Base-by-base conservation (phyloP, 2,888 invertebrate genomes). In the Pocota personata region DNA sequence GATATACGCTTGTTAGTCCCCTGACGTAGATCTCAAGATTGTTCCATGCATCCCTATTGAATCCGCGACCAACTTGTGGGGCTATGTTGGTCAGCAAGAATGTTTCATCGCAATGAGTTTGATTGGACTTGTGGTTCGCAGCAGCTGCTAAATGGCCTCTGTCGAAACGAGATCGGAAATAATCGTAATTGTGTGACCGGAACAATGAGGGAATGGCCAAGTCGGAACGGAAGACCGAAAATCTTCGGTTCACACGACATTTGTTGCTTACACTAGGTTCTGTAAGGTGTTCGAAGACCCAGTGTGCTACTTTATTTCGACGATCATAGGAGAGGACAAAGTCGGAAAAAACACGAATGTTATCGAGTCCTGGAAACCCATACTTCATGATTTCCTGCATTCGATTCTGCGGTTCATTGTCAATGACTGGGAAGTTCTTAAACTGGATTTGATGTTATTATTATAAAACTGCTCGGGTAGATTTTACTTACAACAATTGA, bases 71-170 rank as follows among this genome's bases (percentile, higher is more conserved):
- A 10, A 98, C 97, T 94, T 99, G 99, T 1, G 99, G 99, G 4
- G 98, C 96, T 94, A 99, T 98, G 91, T 99, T 99, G 0, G 97
- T 96, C 21, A 99, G 93, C 72, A 94, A 94, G 92, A 99, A 99
- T 0, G 99, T 99, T 91, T 99, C 96, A 60, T 97, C 95, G 52
- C 97, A 94, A 89, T 97, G 95, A 72, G 94, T 94, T 91, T 98
- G 98, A 66, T 93, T 91, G 0, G 93, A 89, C 69, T 96, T 95
- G 91, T 99, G 98, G 93, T 99, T 99, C 0, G 97, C 98, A 0
- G 99, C 99, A 0, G 99, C 98, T 0, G 99, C 99, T 92, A 99
- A 93, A 93, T 99, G 99, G 0, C 99, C 99, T 52, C 98, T 94
- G 92, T 98, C 98, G 90, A 96, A 99, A 0, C 98, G 98, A 78